Conservation (phyloP, 2,797 vertebrate species). For the Luscinia luscinia region DNA sequence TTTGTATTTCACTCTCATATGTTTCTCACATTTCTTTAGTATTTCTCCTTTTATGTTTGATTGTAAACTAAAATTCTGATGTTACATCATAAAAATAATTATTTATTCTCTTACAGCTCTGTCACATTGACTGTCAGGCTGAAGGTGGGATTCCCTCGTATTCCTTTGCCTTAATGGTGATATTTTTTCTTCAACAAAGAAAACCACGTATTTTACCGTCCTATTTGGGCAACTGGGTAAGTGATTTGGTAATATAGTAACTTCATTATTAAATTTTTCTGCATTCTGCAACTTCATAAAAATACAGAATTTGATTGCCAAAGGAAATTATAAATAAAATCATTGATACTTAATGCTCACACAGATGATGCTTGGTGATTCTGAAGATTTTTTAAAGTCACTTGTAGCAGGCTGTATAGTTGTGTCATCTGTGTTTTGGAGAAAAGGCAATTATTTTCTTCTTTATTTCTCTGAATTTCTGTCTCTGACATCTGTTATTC, state of each 20-base stretch:
- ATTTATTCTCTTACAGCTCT: slow-evolving; percentile 82
- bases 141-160: slow-evolving; percentile 98
- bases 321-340: neutral
- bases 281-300: neutral
- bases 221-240: slow-evolving; percentile 93
- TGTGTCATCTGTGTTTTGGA: neutral
- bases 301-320: neutral
- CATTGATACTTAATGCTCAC: neutral
- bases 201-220: slow-evolving; percentile 90
- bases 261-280: neutral
- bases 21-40: neutral
- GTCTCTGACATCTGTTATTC: neutral
- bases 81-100: neutral
- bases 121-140: slow-evolving; percentile 96
- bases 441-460: neutral
- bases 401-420: neutral
- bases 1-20: neutral
- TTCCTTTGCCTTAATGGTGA: slow-evolving; percentile 96
- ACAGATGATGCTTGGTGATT: neutral
- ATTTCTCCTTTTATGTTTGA: neutral
- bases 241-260: slow-evolving; percentile 13
- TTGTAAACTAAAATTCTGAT: neutral
- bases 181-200: slow-evolving; percentile 98
- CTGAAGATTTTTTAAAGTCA: neutral
- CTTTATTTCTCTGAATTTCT: neutral